These are phyloP conservation scores for Plumapathes pennacea DNA, from an alignment of 92 coral and sea anemone species.

Conservation along the genomic window DNA sequence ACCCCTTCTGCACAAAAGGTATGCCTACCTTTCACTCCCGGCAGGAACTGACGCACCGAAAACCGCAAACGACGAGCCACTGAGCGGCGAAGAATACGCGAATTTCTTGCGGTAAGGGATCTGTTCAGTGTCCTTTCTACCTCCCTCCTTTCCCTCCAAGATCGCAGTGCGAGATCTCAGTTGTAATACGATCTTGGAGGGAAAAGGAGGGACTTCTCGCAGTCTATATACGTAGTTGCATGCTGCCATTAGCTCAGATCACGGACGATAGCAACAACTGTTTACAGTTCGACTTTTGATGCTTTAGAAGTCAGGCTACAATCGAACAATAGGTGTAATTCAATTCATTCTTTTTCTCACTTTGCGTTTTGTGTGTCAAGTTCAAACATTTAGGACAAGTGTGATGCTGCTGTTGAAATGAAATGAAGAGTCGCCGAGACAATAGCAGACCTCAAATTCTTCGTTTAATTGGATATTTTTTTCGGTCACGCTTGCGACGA, in stretches of 20 bases:
- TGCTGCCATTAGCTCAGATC: neutral
- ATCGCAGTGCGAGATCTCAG: no score
- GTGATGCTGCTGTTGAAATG: no score
- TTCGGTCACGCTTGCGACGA: no score
- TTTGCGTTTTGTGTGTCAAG: no score
- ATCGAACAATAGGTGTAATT: no score
- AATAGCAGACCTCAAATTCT: no score
- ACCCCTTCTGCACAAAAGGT: slow-evolving; percentile 87
- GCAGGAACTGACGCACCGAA: slow-evolving; percentile 19
- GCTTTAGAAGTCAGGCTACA: no score
- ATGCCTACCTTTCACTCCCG: slow-evolving; percentile 57
- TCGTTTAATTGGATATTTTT: no score
- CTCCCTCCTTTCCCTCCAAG: neutral
- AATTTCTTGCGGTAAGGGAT: slow-evolving; percentile 77
- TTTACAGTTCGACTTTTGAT: no score
- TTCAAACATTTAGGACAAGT: no score
- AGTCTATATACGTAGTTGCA: neutral
- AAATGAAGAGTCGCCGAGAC: no score
- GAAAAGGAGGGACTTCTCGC: neutral
- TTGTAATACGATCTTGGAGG: neutral
- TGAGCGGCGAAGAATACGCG: slow-evolving; percentile 89
- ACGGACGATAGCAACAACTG: neutral
- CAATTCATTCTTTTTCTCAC: no score
- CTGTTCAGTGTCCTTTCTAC: slow-evolving; percentile 11
- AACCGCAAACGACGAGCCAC: slow-evolving; percentile 17